These are phyloP conservation scores for Columbina picui DNA, from an alignment of 2,113 vertebrate species.

Conservation along the genomic window DNA sequence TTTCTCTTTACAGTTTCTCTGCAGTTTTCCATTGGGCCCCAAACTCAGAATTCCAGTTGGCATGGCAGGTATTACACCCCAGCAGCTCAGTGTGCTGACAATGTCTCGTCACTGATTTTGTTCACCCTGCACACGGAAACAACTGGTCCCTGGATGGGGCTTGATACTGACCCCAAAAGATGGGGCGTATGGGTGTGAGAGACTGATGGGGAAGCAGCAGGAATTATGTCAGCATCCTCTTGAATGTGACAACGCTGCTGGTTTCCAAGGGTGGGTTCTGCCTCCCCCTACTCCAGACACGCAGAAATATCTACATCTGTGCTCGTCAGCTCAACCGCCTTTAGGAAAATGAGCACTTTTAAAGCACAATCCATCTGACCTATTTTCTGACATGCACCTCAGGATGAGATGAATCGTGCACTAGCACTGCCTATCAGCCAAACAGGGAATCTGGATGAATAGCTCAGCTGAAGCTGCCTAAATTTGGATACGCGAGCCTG, in stretches of 20 bases:
- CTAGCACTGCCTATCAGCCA: constrained; percentile 17
- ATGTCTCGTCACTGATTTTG: not conserved
- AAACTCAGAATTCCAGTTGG: not conserved
- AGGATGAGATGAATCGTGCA: not conserved
- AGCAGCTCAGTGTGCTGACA: not conserved
- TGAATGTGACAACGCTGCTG: not conserved
- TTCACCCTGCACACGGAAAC: fast-evolving
- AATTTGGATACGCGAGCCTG: not conserved
- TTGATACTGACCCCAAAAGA: not conserved
- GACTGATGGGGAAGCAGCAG: not conserved
- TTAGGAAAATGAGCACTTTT: constrained; percentile 28
- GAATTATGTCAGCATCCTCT: not conserved
- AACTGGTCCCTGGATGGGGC: not conserved
- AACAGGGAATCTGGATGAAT: not conserved
- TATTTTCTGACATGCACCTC: constrained; percentile 56
- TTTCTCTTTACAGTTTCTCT: not conserved
- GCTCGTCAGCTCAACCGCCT: not conserved
- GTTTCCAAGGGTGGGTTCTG: not conserved
- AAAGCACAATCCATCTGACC: constrained; percentile 41
- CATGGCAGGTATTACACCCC: fast-evolving
- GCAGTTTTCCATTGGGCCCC: not conserved
- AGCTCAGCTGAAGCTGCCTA: not conserved
- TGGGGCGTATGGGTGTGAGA: not conserved
- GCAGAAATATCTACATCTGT: constrained; percentile 7
- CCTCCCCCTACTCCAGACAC: not conserved